Conservation (phyloP, 2,113 vertebrate genomes). For the Psilopsiagon aymara region DNA sequence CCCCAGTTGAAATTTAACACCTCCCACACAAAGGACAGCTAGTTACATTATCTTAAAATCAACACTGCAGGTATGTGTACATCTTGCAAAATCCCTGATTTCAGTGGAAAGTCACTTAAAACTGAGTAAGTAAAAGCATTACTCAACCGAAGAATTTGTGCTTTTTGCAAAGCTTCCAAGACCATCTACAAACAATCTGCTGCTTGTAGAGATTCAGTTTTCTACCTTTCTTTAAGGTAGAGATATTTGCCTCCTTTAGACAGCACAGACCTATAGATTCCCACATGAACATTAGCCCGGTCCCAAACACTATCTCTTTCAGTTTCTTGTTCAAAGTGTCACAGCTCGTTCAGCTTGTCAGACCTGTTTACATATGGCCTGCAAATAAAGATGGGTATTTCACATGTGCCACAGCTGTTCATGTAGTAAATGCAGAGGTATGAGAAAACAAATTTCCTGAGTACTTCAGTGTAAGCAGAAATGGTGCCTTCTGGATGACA, state of each 20-base stretch:
- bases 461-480: not conserved
- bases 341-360: not conserved
- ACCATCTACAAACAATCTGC: not conserved
- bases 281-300: not conserved
- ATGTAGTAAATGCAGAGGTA: not conserved
- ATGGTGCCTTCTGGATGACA: not conserved
- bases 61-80: not conserved
- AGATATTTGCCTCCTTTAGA: not conserved
- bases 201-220: not conserved
- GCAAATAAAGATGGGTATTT: not conserved
- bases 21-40: not conserved
- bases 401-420: not conserved
- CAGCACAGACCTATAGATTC: not conserved
- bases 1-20: not conserved
- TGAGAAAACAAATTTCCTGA: not conserved
- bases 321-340: not conserved
- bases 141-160: not conserved
- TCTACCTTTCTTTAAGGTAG: not conserved
- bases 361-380: not conserved
- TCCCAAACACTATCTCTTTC: not conserved
- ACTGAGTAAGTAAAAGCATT: not conserved
- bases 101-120: not conserved
- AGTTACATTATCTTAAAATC: not conserved
- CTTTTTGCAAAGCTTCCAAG: not conserved
- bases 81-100: not conserved